Percentiles rank a stretch among this genome's conserved stretches.
These are phyloP conservation scores for Meandrina meandrites DNA, from an alignment of 92 coral and sea anemone species.

Conservation along the genomic window DNA sequence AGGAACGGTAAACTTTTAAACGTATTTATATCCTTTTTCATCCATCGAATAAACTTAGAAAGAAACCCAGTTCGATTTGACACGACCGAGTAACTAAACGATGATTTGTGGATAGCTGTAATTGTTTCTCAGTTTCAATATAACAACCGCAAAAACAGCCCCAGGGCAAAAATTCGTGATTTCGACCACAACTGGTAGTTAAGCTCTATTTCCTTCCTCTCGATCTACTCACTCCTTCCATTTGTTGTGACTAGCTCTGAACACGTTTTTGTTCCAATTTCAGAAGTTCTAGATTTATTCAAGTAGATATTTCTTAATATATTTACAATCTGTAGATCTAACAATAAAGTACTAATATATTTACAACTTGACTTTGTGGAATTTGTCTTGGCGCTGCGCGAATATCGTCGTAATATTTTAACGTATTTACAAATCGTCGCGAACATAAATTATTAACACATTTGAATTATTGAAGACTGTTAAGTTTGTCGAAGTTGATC, in stretches of 20 bases:
- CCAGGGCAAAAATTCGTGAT: conserved; percentile 22
- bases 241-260: background rate
- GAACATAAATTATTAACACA: conserved; percentile 36
- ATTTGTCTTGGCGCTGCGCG: background rate
- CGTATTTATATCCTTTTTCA: no score
- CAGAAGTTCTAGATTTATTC: conserved; percentile 35
- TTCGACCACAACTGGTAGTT: background rate
- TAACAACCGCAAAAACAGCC: conserved; percentile 11
- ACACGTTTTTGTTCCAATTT: conserved; percentile 12
- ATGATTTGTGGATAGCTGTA: background rate
- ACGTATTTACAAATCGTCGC: conserved; percentile 29
- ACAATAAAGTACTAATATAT: conserved; percentile 35
- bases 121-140: conserved; percentile 12
- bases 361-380: conserved; percentile 7
- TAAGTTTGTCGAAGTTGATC: background rate
- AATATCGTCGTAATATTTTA: conserved; percentile 28
- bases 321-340: conserved; percentile 53
- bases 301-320: conserved; percentile 31
- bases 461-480: background rate
- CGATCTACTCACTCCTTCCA: background rate
- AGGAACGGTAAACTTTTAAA: background rate
- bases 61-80: background rate
- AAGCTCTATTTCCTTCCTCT: conserved; percentile 2
- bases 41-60: background rate
- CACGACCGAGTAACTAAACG: background rate